Conservation (phyloP, 2,113 vertebrate species). For the Erythrolamprus reginae region DNA sequence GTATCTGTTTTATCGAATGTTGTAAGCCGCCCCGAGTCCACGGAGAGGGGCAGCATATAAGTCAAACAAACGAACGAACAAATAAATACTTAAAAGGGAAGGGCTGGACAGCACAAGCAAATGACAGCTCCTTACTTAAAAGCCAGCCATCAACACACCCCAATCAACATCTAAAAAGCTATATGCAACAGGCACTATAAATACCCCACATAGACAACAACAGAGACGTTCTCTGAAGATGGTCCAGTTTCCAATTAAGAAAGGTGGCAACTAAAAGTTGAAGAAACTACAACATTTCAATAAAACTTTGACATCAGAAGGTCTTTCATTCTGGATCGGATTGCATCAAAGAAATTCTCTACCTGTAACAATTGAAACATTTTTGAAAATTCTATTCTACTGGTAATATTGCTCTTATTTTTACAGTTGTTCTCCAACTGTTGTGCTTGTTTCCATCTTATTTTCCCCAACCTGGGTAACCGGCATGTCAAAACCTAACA, state of each 20-base stretch:
- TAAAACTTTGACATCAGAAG: not conserved
- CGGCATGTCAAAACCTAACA: constrained; percentile 67
- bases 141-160: not conserved
- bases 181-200: not conserved
- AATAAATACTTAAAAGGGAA: no score
- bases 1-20: no score
- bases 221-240: not conserved
- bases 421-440: not conserved
- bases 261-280: not conserved
- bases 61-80: no score
- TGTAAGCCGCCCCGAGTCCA: no score
- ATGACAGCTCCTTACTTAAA: no score
- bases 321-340: not conserved
- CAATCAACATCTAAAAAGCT: not conserved
- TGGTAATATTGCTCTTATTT: not conserved
- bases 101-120: no score
- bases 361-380: not conserved
- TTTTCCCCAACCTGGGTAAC: not conserved
- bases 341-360: not conserved
- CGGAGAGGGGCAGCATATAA: no score
- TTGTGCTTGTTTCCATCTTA: constrained; percentile 27
- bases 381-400: not conserved
- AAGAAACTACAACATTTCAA: not conserved
- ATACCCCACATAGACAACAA: not conserved
- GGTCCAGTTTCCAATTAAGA: not conserved